Base-by-base conservation (phyloP, 2,797 vertebrate genomes). In the Onychomys torridus region DNA sequence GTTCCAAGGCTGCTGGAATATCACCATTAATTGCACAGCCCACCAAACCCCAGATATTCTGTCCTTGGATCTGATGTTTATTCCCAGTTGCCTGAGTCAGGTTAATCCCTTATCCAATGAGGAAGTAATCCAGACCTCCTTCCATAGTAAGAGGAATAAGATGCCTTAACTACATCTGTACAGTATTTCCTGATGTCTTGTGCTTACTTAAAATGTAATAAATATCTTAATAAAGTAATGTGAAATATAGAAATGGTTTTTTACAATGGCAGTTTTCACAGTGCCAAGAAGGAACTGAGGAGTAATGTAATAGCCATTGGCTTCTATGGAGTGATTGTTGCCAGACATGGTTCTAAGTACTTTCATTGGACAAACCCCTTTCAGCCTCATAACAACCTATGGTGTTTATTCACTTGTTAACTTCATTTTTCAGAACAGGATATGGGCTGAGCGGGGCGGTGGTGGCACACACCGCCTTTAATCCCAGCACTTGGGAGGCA, bases 201-300 rank as follows among this genome's bases (percentile, higher is more conserved):
- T 81, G n/a, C 59, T 85, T 81, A 88, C 9, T 85, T 73, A 89
- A 55, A 59, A 93, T 86, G 91, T 91, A 4, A 91, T 85, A 94
- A 89, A 76, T 49, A 75, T n/a, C n/a, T 94, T 77, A 69, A 17
- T 57, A 95, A 75, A 4, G 65, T 57, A 67, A 67, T 89, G 52
- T 77, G 59, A 49, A 49, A 49, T 49, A 94, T 88, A 55, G 21
- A 77, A 81, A 82, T n/a, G 46, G 0, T 69, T 81, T 93, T 49
- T 13, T 78, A 65, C 76, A 93, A 40, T 65, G 73, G 89, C 16
- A 75, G 27, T 87, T 92, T 87, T 73, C 23, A 63, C 27, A 81
- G 57, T 86, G 37, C 34, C 13, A 52, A 46, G 32, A 96, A 89
- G 75, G 46, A 89, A 82, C 11, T 49, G 32, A 82, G 89, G 2